Base-by-base conservation (phyloP, 2,888 invertebrate species). In the Halictus ligatus region DNA sequence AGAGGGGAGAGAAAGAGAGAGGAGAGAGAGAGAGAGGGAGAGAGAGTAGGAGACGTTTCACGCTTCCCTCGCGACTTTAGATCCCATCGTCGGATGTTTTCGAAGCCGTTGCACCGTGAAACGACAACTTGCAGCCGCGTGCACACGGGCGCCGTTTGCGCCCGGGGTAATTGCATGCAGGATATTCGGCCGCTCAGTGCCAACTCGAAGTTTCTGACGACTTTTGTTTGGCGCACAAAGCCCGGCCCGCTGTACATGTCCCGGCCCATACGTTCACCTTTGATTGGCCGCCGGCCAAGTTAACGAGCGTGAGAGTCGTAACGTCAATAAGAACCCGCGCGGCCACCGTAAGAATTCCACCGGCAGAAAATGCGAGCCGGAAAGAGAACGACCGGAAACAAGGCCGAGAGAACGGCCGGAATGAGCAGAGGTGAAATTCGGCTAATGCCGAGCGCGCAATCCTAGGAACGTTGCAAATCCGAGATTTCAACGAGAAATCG, bases 201-300 rank as follows among this genome's bases (percentile, higher is more conserved):
- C 90, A 91, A 91, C 91, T 90, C 86, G 89, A 92, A 92, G 90
- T 92, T 92, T 91, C 91, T 91, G 92, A 92, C 89, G 92, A 92
- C 92, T 92, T 92, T 90, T 90, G 91, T 86, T 86, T 80, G 64
- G 64, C 58, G 75, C 72, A 81, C 84, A 84, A 82, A 90, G 86
- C 80, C 75, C 83, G 64, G 67, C 40, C 40, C 64, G 21, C 25
- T 75, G 50, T 46, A 46, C 74, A 78, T 15, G 58, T 40, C 35
- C 46, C 67, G 35, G n/a, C 21, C 29, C 60, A 43, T 83, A 77
- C 79, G 78, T 78, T 80, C 81, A 80, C 80, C 84, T 85, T 76
- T 88, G 91, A 91, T 91, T 91, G 90, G 90, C 88, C 74, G 58
- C 43, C 64, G 74, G 89, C 90, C 90, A 91, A 86, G 72, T 80